Evolutionary conservation across 1,140 invertebrate genomes (phyloP), one percentile per base, ranked within the genome.

Genomic region (Octopus sinensis): DNA sequence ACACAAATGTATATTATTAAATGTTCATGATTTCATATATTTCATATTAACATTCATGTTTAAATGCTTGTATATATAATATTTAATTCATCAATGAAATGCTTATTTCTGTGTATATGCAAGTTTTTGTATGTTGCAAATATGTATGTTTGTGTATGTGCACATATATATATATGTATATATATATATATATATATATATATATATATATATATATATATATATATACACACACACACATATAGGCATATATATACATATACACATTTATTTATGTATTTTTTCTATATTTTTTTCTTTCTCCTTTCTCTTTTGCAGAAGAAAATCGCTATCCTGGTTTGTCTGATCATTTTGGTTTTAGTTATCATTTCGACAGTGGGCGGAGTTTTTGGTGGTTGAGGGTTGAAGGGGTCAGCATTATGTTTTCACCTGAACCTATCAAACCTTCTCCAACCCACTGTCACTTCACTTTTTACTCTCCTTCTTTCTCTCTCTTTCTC

Each of bases 301-400:
- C 82, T 81, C 78, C 73, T 82, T 82, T 85, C 80, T 83, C 30
- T 91, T 92, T 93, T 94, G 93, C 95, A 98, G 96, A 98, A 98
- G 96, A 98, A 98, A 94, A 98, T 98, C 90, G 97, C 98, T 95
- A 98, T 98, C 93, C 93, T 98, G 93, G 95, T 98, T 91, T 98
- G 97, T 93, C 93, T 98, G 91, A 93, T 96, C 87, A 94, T 98
- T 91, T 93, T 98, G 91, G 95, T 94, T 89, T 92, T 97, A 88
- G 94, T 97, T 89, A 91, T 96, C 90, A 94, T 94, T 86, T 93
- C 94, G 84, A 94, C 94, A 88, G 93, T 95, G 89, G 93, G 92
- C 88, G 93, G 93, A 90, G 94, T 95, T 91, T 93, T 95, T 87
- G 85, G 84, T 62, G 82, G 81, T 78, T 52, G 75, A 53, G 79